phyloP scores from a whole-genome alignment of 2,113 vertebrate species.

The Corydoras maculifer region DNA sequence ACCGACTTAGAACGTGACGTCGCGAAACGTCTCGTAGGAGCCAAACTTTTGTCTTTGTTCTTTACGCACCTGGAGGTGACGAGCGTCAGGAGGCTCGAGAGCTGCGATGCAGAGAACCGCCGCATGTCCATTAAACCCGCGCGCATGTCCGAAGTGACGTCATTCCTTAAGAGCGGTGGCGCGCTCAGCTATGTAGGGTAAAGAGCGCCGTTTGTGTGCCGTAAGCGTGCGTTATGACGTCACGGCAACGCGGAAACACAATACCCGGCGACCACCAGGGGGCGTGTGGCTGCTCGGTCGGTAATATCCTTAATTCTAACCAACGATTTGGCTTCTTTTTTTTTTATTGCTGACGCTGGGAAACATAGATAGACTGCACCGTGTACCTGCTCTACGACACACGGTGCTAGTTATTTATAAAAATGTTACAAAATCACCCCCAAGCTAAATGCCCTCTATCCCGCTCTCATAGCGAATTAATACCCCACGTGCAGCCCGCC shows the following conservation, averaged over 20 bases:
- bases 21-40: no score
- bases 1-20: neutral
- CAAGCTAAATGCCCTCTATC: no score
- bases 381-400: no score
- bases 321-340: no score
- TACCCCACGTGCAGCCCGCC: no score
- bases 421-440: no score
- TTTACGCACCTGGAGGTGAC: constrained; percentile 19
- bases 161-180: neutral
- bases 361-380: no score
- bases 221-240: constrained; percentile 8
- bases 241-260: neutral
- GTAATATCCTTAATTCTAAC: neutral
- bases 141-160: neutral
- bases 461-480: no score
- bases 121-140: neutral
- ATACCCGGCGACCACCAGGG: neutral
- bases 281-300: neutral
- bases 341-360: no score
- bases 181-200: neutral
- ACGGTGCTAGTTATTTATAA: no score
- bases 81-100: neutral
- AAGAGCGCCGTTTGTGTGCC: neutral
- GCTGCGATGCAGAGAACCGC: neutral
- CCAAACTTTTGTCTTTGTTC: neutral